A percentile compares a stretch with the other conserved stretches of the same genome.
Evolutionary conservation across 2,113 vertebrate genomes (phyloP).

Genomic region (Rhipidura dahli): DNA sequence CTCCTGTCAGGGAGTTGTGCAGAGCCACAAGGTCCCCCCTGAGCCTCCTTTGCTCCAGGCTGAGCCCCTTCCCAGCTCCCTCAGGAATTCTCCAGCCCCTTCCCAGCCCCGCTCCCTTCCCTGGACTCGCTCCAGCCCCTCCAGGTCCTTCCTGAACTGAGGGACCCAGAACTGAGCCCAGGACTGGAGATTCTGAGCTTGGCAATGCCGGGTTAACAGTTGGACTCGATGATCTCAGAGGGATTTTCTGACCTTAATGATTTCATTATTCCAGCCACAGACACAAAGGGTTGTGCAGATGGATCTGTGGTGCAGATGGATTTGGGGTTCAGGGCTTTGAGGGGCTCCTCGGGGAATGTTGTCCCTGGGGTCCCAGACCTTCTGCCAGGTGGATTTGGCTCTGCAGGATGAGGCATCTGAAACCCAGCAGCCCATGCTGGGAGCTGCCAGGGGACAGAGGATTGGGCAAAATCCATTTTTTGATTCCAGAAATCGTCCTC

Average conservation of each 20-base stretch:
- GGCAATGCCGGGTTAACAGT: background rate
- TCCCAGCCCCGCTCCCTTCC: rapidly evolving
- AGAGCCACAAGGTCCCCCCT: background rate
- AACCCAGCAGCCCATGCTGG: background rate
- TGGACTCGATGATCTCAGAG: background rate
- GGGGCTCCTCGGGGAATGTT: background rate
- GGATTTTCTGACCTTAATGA: background rate
- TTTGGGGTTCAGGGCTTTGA: background rate
- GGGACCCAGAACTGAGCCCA: background rate
- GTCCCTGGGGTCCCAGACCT: background rate
- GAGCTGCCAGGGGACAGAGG: background rate
- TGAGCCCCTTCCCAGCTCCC: background rate
- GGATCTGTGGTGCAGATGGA: background rate
- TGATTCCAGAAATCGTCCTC: background rate
- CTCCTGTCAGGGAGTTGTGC: background rate
- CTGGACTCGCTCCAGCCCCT: rapidly evolving
- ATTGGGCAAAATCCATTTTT: background rate
- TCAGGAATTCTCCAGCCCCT: background rate
- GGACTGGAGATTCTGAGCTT: background rate
- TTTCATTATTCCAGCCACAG: background rate
- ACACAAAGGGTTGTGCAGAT: background rate
- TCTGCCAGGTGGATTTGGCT: background rate
- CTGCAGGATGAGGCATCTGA: background rate
- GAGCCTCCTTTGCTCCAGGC: background rate
- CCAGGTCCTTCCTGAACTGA: background rate